Evolutionary conservation across 1,140 invertebrate genomes (phyloP), one percentile per base, ranked within the genome.

Genomic region (Trichogramma pretiosum): DNA sequence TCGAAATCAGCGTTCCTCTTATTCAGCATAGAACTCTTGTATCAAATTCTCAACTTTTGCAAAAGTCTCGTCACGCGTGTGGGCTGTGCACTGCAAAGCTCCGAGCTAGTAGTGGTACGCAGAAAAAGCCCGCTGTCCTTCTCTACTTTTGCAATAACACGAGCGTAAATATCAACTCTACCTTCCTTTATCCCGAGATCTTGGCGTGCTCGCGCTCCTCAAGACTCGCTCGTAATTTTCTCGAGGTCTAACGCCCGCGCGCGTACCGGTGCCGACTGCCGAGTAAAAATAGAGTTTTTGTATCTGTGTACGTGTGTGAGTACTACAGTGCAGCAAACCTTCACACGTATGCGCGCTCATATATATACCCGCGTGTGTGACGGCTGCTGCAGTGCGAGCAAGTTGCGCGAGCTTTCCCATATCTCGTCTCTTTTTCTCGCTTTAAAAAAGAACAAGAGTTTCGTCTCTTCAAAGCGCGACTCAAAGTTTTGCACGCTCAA

Each of bases 391-490:
- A n/a, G n/a, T n/a, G n/a, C n/a, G n/a, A n/a, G n/a, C n/a, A n/a
- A n/a, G n/a, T n/a, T n/a, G n/a, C n/a, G n/a, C n/a, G n/a, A n/a
- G n/a, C n/a, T n/a, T n/a, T n/a, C n/a, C n/a, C n/a, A n/a, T n/a
- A n/a, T n/a, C n/a, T n/a, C n/a, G n/a, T n/a, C n/a, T n/a, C n/a
- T n/a, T n/a, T n/a, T n/a, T n/a, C n/a, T n/a, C n/a, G n/a, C n/a
- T n/a, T n/a, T 22, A 28, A n/a, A 34, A 10, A 18, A 16, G 41
- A 43, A 43, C 28, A 48, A 41, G 39, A 43, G 39, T 36, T 48
- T 47, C 37, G 39, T 33, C 30, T 41, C 21, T n/a, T n/a, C n/a
- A n/a, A n/a, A n/a, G n/a, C n/a, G n/a, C n/a, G n/a, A n/a, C n/a
- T n/a, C n/a, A n/a, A n/a, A n/a, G n/a, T n/a, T n/a, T n/a, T n/a